These are phyloP conservation scores for Sebastes trivittatus DNA, from an alignment of 2,797 vertebrate species.

Conservation along the genomic window DNA sequence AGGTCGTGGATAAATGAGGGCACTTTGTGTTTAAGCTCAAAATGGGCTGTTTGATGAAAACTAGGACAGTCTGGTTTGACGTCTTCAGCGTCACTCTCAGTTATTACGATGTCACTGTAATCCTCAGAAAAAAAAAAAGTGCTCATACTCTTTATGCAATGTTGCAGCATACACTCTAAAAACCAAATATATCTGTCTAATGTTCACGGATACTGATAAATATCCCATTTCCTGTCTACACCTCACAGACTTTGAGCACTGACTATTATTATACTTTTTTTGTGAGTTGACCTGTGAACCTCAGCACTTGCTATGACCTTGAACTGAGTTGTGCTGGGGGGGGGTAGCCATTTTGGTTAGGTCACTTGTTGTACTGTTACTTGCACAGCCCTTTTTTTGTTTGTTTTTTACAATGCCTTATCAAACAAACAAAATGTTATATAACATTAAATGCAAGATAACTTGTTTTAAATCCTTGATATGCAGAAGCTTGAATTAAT, in stretches of 20 bases:
- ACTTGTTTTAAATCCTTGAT: slow-evolving; percentile 67
- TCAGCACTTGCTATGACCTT: slow-evolving; percentile 65
- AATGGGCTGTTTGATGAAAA: slow-evolving; percentile 35
- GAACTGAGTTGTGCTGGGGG: slow-evolving; percentile 48
- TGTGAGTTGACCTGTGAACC: slow-evolving; percentile 61
- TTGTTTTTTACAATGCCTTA: slow-evolving; percentile 76
- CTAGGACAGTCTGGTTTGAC: slow-evolving; percentile 32
- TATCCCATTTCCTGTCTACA: slow-evolving; percentile 26
- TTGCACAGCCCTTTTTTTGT: slow-evolving; percentile 38
- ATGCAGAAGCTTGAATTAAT: slow-evolving; percentile 76
- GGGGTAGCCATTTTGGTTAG: slow-evolving; percentile 27
- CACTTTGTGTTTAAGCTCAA: slow-evolving; percentile 69
- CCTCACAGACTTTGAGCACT: slow-evolving; percentile 57
- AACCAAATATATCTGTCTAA: slow-evolving; percentile 57
- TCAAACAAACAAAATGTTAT: slow-evolving; percentile 56
- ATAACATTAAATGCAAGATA: slow-evolving; percentile 65
- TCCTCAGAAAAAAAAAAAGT: slow-evolving; percentile 16
- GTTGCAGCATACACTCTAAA: slow-evolving; percentile 49
- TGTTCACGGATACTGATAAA: slow-evolving; percentile 44
- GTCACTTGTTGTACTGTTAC: slow-evolving; percentile 43
- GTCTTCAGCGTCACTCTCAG: slow-evolving; percentile 6
- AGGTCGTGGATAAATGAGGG: slow-evolving; percentile 57
- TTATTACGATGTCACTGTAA: slow-evolving; percentile 31
- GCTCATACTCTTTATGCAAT: slow-evolving; percentile 60
- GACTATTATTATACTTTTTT: slow-evolving; percentile 31